Evolutionary conservation across 1,140 invertebrate genomes (phyloP).

Genomic region (Danaus melanippus): DNA sequence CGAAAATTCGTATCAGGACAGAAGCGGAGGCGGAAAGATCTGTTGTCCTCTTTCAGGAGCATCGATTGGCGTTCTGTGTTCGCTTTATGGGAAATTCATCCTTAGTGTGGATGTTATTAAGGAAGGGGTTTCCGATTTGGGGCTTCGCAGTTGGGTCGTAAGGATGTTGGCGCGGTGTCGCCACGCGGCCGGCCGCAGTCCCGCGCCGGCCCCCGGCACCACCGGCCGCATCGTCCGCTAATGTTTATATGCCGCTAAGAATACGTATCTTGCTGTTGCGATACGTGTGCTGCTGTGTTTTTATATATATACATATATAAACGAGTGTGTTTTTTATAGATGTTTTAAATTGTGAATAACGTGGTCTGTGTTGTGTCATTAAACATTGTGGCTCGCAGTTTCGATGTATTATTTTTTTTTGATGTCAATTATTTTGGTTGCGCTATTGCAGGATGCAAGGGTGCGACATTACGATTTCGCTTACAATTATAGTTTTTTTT

Average conservation of each 20-base stretch:
- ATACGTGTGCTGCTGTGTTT: slow-evolving; percentile 23
- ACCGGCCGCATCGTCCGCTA: slow-evolving; percentile 30
- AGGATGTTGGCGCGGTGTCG: slow-evolving; percentile 29
- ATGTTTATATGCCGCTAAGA: neutral
- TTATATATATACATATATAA: slow-evolving; percentile 21
- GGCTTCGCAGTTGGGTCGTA: slow-evolving; percentile 38
- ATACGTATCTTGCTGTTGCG: too few species aligned
- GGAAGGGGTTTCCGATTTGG: slow-evolving; percentile 22
- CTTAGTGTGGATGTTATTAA: slow-evolving; percentile 23
- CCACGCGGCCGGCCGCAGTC: slow-evolving; percentile 61
- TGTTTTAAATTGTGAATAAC: too few species aligned
- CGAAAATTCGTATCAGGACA: slow-evolving; percentile 46
- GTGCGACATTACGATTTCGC: too few species aligned
- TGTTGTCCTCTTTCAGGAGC: slow-evolving; percentile 62
- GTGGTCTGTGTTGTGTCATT: too few species aligned
- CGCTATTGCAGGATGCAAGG: too few species aligned
- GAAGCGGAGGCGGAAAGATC: slow-evolving; percentile 61
- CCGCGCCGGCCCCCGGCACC: slow-evolving; percentile 54
- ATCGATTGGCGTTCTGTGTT: slow-evolving; percentile 54
- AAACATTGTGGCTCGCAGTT: too few species aligned
- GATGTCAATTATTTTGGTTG: too few species aligned
- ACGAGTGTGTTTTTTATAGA: slow-evolving; percentile 25
- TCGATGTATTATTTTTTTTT: too few species aligned
- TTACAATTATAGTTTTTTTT: too few species aligned
- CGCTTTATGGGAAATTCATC: slow-evolving; percentile 17